Evolutionary conservation across 2,888 invertebrate species (phyloP), one percentile per base, ranked within the genome.

Genomic region (Phaonia tiefii): DNA sequence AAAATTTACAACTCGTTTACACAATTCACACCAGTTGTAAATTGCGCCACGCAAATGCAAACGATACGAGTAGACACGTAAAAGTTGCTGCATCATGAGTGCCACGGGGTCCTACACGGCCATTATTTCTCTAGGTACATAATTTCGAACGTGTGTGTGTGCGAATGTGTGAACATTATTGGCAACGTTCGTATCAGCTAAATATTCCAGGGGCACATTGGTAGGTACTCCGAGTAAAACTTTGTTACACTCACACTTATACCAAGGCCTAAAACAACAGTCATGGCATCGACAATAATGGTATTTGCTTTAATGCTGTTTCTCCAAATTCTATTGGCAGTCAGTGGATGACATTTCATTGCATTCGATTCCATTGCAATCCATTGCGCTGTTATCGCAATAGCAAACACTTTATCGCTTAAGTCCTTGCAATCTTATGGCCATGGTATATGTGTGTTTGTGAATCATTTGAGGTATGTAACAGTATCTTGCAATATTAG

Each of bases 11-110:
- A 31, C 73, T 49, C n/a, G 17, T 66, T 73, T 51, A 58, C 42
- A 58, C 80, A 76, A 80, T 70, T 65, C 80, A 67, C 75, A 79
- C 42, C 44, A 71, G 75, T 67, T 67, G 72, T 75, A 80, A 69
- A 71, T 75, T 79, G 31, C 25, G 31, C 8, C 58, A 49, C 73
- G 67, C 63, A 75, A 67, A 69, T 75, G 71, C 60, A 60, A 49
- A 60, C 37, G 11, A 3, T 31, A 20, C 42, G 31, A 31, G 31
- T 5, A 5, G 31, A 70, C 65, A 80, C 56, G 49, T 63, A 66
- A 26, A 74, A 77, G 44, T 26, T 74, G 77, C 69, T 74, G 80
- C 51, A 66, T 80, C 73, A 74, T 80, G 75, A 80, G 73, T 66
- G 58, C 49, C 63, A 56, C 20, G 17, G 66, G n/a, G 58, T 70